Conservation (phyloP, 2,888 invertebrate genomes). For the Nephrotoma appendiculata region DNA sequence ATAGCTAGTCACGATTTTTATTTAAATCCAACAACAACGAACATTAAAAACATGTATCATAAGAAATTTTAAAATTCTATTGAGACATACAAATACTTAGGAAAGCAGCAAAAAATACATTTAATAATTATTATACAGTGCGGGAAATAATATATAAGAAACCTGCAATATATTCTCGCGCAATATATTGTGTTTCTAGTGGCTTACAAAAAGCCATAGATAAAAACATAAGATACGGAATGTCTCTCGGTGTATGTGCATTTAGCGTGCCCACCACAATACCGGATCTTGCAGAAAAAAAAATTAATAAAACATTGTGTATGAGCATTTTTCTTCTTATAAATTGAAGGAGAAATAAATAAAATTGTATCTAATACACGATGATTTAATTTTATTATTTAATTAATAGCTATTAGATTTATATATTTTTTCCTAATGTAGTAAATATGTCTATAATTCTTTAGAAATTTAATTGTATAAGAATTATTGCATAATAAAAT, state of each 20-base stretch:
- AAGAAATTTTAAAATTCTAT: conserved; percentile 1
- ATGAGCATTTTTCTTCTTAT: background rate
- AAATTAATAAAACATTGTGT: background rate
- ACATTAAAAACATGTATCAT: conserved; percentile 3
- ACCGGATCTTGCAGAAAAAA: background rate
- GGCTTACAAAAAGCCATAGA: background rate
- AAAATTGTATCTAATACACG: background rate
- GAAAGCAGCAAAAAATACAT: background rate
- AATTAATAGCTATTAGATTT: background rate
- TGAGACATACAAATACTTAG: conserved; percentile 2
- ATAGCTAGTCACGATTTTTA: conserved; percentile 3
- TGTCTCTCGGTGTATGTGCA: background rate
- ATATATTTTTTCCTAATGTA: background rate
- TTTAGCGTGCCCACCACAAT: conserved; percentile 1
- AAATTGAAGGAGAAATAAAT: background rate
- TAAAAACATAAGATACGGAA: background rate
- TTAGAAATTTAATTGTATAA: background rate
- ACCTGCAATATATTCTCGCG: background rate
- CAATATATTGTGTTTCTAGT: background rate
- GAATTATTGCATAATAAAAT: background rate
- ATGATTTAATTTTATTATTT: background rate
- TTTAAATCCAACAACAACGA: background rate
- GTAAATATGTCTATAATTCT: background rate
- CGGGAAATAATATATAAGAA: background rate
- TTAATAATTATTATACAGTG: background rate